These are phyloP conservation scores for Eurytoma adleriae DNA, from an alignment of 2,888 invertebrate genomes.

Conservation along the genomic window DNA sequence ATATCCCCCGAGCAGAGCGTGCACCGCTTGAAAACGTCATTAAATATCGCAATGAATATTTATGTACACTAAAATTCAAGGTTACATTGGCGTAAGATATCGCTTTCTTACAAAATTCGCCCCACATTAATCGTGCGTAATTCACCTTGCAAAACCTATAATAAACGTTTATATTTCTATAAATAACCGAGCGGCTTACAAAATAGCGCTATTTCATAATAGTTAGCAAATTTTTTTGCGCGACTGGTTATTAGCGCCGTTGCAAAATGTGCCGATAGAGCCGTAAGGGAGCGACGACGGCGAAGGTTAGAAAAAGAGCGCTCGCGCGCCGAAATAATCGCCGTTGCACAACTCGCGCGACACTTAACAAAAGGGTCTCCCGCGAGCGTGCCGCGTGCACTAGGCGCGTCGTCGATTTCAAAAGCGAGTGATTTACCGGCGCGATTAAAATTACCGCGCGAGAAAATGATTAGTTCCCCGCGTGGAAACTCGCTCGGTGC, in stretches of 20 bases:
- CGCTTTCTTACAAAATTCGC: slow-evolving; percentile 22
- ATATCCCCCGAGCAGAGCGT: too few relatives aligned
- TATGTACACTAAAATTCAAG: background rate
- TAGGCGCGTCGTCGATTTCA: slow-evolving; percentile 43
- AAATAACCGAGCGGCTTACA: slow-evolving; percentile 1
- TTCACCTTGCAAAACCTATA: slow-evolving; percentile 5
- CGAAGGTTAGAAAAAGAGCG: background rate
- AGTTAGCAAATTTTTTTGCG: slow-evolving; percentile 7
- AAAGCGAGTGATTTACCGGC: slow-evolving; percentile 48
- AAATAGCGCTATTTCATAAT: slow-evolving; percentile 24
- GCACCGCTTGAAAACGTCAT: slow-evolving; percentile 16
- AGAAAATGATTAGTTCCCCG: slow-evolving; percentile 48
- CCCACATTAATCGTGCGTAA: slow-evolving; percentile 8
- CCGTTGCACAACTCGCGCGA: background rate
- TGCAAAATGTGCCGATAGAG: slow-evolving; percentile 11
- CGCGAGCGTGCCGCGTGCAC: background rate
- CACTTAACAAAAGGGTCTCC: too few relatives aligned
- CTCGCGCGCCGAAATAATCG: background rate
- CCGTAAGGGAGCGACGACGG: background rate
- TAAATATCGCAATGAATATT: slow-evolving; percentile 18
- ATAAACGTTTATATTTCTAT: background rate
- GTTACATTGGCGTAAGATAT: background rate
- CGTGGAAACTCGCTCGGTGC: background rate
- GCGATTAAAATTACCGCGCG: slow-evolving; percentile 39
- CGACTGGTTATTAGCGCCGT: background rate